These are phyloP conservation scores for Leptodactylus fuscus DNA, from an alignment of 2,113 vertebrate genomes.

Conservation along the genomic window DNA sequence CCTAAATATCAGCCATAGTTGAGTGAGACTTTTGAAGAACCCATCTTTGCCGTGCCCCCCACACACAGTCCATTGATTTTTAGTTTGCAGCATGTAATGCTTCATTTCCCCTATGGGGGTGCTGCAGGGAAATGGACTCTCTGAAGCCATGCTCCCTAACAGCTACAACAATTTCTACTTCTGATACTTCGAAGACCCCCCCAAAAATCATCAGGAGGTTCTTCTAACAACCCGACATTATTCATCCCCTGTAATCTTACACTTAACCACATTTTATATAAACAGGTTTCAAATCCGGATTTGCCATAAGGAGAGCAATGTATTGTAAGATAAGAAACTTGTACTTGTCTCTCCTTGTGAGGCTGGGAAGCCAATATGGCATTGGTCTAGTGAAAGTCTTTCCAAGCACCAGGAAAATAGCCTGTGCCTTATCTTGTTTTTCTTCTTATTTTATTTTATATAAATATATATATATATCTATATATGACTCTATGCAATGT, in stretches of 20 bases:
- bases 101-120: not conserved
- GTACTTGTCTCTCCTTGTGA: slow-evolving; percentile 19
- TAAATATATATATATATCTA: slow-evolving; percentile 34
- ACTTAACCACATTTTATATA: slow-evolving; percentile 1
- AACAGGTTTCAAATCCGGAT: slow-evolving; percentile 68
- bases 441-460: slow-evolving; percentile 27
- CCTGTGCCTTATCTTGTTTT: slow-evolving; percentile 81
- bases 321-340: slow-evolving; percentile 10
- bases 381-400: slow-evolving; percentile 70
- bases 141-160: not conserved
- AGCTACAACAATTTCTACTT: too few species aligned
- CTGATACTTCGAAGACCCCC: too few species aligned
- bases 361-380: slow-evolving; percentile 65
- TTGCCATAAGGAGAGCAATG: slow-evolving; percentile 62
- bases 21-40: too few species aligned
- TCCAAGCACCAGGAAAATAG: slow-evolving; percentile 68
- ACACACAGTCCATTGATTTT: not conserved
- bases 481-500: slow-evolving; percentile 55
- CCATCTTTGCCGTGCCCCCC: not conserved
- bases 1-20: too few species aligned
- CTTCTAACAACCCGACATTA: not conserved
- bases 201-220: not conserved
- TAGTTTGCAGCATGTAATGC: not conserved
- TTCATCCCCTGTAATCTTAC: not conserved
- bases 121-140: not conserved